Evolutionary conservation across 2,888 invertebrate genomes (phyloP), one percentile per base, ranked within the genome.

Genomic region (Deilephila elpenor): DNA sequence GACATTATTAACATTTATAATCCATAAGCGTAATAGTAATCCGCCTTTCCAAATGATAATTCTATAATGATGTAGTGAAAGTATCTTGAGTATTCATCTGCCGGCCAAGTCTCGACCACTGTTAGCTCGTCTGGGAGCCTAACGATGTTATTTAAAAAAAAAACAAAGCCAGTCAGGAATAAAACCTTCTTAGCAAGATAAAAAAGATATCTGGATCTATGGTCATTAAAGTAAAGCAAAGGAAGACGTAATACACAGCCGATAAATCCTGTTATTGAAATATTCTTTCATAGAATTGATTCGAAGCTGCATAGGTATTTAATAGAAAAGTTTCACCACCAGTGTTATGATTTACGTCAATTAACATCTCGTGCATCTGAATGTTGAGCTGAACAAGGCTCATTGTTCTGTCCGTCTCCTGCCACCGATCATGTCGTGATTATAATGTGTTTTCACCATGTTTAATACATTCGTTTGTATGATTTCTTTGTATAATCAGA

Each of bases 321-420:
- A 20, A 3, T 59, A 25, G 8, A 25, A 59, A 25, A 59, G 59
- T 59, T 25, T 8, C 7, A 25, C 20, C 25, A 25, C 25, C 59
- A 29, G 17, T 11, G 14, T 32, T 60, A 60, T 60, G 29, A 29
- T 60, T 17, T 60, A 5, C 25, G 29, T 60, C 60, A 60, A 60
- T 60, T 60, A 60, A 25, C 60, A 29, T 14, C 29, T 60, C 60
- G 25, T n/a, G 29, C 25, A 29, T 32, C 19, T 19, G 29, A 67
- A 67, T 25, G 20, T 67, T 2, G 44, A 51, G 6, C 11, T 67
- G 14, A 44, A 67, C 51, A 67, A 51, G 29, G 17, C 25, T 67
- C 25, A 25, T 67, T 67, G 51, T 67, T 62, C 61, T 34, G 61
- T 62, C 61, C 19, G 6, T 62, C 32, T 34, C n/a, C 56, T 56